Evolutionary conservation across 2,888 invertebrate species (phyloP), one percentile per base, ranked within the genome.

Genomic region (Scelioninae gen. 1): DNA sequence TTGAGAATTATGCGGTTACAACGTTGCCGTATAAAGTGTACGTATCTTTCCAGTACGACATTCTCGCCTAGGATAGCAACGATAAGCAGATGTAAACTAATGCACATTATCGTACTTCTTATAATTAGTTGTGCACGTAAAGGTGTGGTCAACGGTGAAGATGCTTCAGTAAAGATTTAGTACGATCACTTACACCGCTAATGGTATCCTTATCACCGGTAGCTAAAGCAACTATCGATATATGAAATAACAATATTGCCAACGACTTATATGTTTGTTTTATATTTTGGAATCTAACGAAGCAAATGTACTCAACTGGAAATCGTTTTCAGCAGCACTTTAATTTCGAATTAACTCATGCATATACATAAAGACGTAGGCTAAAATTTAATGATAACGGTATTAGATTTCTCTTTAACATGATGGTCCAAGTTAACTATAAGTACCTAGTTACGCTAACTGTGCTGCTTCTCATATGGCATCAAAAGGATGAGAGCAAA

Each of bases 1-100:
- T 72, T 47, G 58, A 55, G 71, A 80, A 66, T 72, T 79, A 71
- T 72, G 79, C 53, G 66, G 53, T 72, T 78, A 71, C 78, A 43
- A 40, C 49, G 45, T 51, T 34, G 58, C 65, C 65, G 63, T 51
- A 63, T 68, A 68, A 77, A 77, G 51, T 51, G 58, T 40, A 38
- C 62, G 45, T 77, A 60, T 77, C 63, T 69, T 63, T 63, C 13
- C 47, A 5, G 8, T 34, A 40, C 40, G 16, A 56, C 56, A 45
- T 69, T 62, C 62, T 53, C 62, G 38, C 68, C 62, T 62, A 55
- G 56, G 45, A 53, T 43, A 40, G 32, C 45, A 16, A 38, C 16
- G 38, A 34, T 65, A 32, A 55, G 63, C 29, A 51, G 71, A 71
- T 65, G 63, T 47, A 58, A 65, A 71, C 63, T 78, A 71, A 78